Conservation (phyloP, 1,140 invertebrate species). For the Streblospio benedicti region DNA sequence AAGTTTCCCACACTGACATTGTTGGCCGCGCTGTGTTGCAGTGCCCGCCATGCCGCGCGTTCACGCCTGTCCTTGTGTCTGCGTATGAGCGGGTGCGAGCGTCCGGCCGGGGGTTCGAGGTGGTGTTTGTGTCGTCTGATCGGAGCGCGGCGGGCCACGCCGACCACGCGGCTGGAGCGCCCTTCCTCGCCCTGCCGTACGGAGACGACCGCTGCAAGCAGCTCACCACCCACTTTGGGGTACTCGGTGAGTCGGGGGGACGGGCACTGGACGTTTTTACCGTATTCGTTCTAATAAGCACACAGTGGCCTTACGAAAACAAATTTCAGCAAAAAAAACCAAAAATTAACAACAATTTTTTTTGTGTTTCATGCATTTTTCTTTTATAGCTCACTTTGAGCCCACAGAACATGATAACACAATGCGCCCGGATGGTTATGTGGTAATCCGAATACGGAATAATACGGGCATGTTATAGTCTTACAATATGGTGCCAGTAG, state of each 20-base stretch:
- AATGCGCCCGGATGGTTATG: no score
- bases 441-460: no score
- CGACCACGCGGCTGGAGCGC: constrained; percentile 60
- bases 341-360: no score
- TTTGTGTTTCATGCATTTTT: no score
- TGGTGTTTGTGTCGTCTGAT: constrained; percentile 74
- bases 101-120: constrained; percentile 62
- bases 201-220: constrained; percentile 55
- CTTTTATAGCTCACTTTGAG: no score
- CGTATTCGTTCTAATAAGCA: background rate
- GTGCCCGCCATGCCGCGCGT: constrained; percentile 74
- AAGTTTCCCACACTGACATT: no score
- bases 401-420: no score
- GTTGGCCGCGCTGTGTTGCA: no score
- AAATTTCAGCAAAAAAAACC: no score
- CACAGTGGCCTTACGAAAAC: background rate
- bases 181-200: constrained; percentile 63
- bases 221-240: constrained; percentile 57
- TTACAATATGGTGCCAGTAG: no score
- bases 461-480: no score
- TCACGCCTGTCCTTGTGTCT: constrained; percentile 64
- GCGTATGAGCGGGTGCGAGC: constrained; percentile 62
- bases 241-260: constrained; percentile 49
- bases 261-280: background rate
- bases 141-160: constrained; percentile 62